These are phyloP conservation scores for Larimichthys crocea DNA, from an alignment of 2,113 vertebrate species.

Conservation along the genomic window DNA sequence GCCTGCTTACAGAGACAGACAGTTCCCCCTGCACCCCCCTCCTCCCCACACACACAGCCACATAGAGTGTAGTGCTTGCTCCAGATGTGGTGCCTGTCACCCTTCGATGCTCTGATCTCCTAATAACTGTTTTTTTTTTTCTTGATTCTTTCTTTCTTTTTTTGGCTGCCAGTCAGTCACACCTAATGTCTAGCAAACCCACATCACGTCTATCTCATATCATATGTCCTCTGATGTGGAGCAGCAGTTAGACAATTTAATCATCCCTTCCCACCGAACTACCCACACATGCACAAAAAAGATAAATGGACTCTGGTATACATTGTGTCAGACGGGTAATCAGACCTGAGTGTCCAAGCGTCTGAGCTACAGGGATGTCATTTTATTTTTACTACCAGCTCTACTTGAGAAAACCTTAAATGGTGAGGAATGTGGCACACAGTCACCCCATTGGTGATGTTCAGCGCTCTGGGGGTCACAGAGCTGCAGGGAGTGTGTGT, in stretches of 20 bases:
- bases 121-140: conserved; percentile 17
- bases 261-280: conserved; percentile 5
- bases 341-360: conserved; percentile 29
- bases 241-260: conserved; percentile 30
- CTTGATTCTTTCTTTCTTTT: conserved; percentile 10
- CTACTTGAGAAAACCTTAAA: conserved; percentile 35
- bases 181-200: conserved; percentile 34
- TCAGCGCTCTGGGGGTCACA: conserved; percentile 33
- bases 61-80: conserved; percentile 17
- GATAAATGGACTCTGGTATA: conserved; percentile 26
- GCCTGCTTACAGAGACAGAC: conserved; percentile 62
- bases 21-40: conserved; percentile 20
- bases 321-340: conserved; percentile 54
- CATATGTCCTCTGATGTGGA: conserved; percentile 44
- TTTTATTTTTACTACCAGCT: conserved; percentile 46
- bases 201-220: conserved; percentile 38
- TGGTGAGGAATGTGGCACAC: conserved; percentile 43
- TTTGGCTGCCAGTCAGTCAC: conserved; percentile 2
- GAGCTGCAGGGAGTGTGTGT: conserved; percentile 11
- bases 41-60: background rate
- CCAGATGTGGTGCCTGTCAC: conserved; percentile 57
- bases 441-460: background rate
- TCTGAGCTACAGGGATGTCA: conserved; percentile 14
- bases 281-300: background rate
- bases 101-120: conserved; percentile 13